Evolutionary conservation across 1,140 invertebrate species (phyloP).

Genomic region (Dryas iulia): DNA sequence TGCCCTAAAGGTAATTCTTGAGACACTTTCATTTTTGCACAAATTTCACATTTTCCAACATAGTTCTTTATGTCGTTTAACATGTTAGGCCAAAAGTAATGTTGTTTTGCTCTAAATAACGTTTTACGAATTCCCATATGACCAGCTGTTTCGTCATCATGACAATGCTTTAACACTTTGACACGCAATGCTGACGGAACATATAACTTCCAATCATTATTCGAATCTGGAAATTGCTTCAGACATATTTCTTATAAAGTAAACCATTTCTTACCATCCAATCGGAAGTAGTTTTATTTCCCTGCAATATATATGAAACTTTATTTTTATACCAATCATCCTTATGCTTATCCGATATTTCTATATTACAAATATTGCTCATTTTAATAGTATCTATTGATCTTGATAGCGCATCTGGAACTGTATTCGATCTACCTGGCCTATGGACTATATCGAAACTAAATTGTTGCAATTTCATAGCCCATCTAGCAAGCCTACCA

Average conservation of each 20-base stretch:
- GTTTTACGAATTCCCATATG: constrained; percentile 26
- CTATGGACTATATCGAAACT: constrained; percentile 56
- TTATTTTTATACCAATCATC: constrained; percentile 37
- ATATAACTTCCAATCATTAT: constrained; percentile 26
- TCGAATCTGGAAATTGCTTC: constrained; percentile 22
- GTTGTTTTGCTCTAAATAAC: constrained; percentile 12
- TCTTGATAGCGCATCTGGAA: constrained; percentile 56
- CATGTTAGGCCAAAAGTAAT: constrained; percentile 16
- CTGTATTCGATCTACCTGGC: constrained; percentile 48
- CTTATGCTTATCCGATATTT: constrained; percentile 29
- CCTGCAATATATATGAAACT: constrained; percentile 1
- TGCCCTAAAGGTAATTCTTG: constrained; percentile 23
- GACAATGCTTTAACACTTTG: constrained; percentile 15
- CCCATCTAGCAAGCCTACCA: constrained; percentile 72
- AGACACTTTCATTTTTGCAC: constrained; percentile 37
- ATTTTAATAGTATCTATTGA: constrained; percentile 5
- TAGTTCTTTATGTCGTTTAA: constrained; percentile 26
- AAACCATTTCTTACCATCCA: constrained; percentile 23
- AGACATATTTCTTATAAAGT: constrained; percentile 24
- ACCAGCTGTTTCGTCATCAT: constrained; percentile 23
- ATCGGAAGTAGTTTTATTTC: not conserved
- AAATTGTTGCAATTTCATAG: constrained; percentile 50
- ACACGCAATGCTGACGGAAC: constrained; percentile 4
- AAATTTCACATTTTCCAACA: constrained; percentile 36
- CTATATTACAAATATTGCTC: constrained; percentile 14